Percentiles rank a stretch among this genome's conserved stretches.
Evolutionary conservation across 1,140 invertebrate genomes (phyloP).

Genomic region (Sitobion miscanthi): DNA sequence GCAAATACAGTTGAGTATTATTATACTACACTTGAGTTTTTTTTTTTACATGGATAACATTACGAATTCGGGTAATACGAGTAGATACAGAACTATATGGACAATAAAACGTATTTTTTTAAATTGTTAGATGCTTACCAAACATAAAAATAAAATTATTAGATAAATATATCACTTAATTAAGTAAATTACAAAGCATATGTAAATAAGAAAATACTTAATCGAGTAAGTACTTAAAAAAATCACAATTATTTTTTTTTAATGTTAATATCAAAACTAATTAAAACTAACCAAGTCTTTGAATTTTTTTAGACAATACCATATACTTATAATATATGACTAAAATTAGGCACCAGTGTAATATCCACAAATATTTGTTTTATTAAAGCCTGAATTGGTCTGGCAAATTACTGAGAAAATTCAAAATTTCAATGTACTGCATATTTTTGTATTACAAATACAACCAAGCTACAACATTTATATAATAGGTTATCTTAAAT

Average conservation of each 20-base stretch:
- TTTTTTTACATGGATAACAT: neutral
- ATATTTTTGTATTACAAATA: neutral
- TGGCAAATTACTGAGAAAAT: neutral
- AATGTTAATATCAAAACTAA: neutral
- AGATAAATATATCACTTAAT: neutral
- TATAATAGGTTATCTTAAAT: no score
- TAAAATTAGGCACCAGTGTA: neutral
- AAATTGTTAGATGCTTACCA: neutral
- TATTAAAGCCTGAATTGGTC: neutral
- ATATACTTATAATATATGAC: neutral
- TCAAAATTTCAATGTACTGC: neutral
- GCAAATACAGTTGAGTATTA: neutral
- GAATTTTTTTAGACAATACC: neutral
- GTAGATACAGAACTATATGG: neutral
- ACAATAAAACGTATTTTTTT: neutral
- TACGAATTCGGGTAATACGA: neutral
- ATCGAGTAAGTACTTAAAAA: neutral
- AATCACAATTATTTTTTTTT: neutral
- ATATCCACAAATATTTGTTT: neutral
- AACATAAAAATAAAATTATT: neutral
- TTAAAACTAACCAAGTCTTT: neutral
- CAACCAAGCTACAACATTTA: no score
- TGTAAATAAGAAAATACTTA: neutral
- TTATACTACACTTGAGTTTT: neutral
- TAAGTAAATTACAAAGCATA: neutral